Evolutionary conservation across 2,113 vertebrate species (phyloP), one percentile per base, ranked within the genome.

Genomic region (Oreochromis spilurus): DNA sequence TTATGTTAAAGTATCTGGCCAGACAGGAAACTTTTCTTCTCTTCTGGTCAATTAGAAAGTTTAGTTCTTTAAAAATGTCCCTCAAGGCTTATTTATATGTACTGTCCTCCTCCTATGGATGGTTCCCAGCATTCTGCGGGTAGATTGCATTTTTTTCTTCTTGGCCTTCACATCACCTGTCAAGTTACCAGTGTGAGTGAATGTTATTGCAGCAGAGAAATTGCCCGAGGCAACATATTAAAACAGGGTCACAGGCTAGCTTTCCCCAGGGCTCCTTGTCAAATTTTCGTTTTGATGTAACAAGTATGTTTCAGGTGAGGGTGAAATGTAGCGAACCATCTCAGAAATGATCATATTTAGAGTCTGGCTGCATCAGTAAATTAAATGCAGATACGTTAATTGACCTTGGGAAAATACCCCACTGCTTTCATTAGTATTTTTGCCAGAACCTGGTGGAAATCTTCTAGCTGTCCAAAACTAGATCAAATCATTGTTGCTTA

Each of bases 141-240:
- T 65, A 79, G 40, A 29, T 55, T 82, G 91, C 72, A 62, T 79
- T 83, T 87, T 72, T 72, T 40, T 65, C 21, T 83, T 72, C 38
- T 62, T 9, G 29, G 62, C 58, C 77, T 86, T 65, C 12, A 26
- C 87, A 62, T 89, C 53, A 90, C 78, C 79, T 86, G 88, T 94
- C 89, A 88, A 87, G 79, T 91, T 89, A 78, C 65, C 55, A 36
- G 34, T 84, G 70, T 21, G 81, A 67, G 83, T 77, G 81, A 48
- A 62, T 65, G 60, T 87, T 94, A 88, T 87, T 91, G 92, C 89
- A 87, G 88, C 53, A 91, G 54, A 87, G 75, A 91, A 88, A 89
- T 29, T 55, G 88, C 94, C 91, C 12, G 53, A 87, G 84, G 93
- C 91, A 84, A 80, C 79, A 85, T 89, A 94, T 95, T 91, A 94